phyloP scores from a whole-genome alignment of 2,888 invertebrate genomes.

The Lomographa bimaculata region DNA sequence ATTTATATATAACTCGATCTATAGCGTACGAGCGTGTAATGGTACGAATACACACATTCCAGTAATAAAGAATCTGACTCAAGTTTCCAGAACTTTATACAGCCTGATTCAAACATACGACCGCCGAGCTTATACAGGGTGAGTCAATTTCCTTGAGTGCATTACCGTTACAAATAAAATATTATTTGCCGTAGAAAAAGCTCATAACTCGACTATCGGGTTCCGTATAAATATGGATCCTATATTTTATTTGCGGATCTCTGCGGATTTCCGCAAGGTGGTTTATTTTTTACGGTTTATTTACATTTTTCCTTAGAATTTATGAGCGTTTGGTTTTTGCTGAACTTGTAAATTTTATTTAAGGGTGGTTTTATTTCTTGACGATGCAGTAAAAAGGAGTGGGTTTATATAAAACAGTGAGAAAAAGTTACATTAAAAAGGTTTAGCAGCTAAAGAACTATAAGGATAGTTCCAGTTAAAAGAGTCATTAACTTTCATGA shows the following conservation, averaged over 20 bases:
- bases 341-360: background rate
- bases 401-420: too few species aligned
- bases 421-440: too few species aligned
- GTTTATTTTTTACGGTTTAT: conserved; percentile 40
- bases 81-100: background rate
- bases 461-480: too few species aligned
- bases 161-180: conserved; percentile 54
- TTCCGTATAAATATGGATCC: conserved; percentile 48
- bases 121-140: conserved; percentile 7
- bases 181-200: conserved; percentile 40
- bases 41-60: too few species aligned
- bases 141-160: conserved; percentile 66
- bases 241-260: conserved; percentile 54
- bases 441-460: too few species aligned
- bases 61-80: too few species aligned
- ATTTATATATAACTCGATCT: too few species aligned
- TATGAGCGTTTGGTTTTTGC: conserved; percentile 1
- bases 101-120: conserved; percentile 5
- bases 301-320: conserved; percentile 28
- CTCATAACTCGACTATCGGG: conserved; percentile 47
- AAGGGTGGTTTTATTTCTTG: conserved; percentile 1
- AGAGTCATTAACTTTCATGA: too few species aligned
- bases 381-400: too few species aligned
- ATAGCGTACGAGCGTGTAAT: too few species aligned
- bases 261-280: conserved; percentile 43